Evolutionary conservation across 2,888 invertebrate species (phyloP), one percentile per base, ranked within the genome.

Genomic region (Sarcophaga caerulescens): DNA sequence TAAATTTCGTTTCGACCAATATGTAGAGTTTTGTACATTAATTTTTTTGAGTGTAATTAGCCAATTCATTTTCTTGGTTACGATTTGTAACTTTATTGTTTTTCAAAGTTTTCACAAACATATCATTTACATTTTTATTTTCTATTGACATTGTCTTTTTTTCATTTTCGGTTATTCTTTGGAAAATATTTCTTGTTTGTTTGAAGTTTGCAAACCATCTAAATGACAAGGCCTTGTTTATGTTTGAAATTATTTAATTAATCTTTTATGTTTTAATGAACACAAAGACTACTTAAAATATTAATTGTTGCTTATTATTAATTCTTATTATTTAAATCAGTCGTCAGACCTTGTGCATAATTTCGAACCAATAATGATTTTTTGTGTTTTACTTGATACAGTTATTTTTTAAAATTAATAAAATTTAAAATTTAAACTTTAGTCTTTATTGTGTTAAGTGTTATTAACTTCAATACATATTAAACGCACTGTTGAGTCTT

Each of bases 111-210:
- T 52, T 52, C 52, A 52, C 21, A 52, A n/a, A 52, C 52, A 21
- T 66, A 76, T 57, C 23, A 82, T 68, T 83, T 68, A 68, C 66
- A 47, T 78, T 69, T 73, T 21, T 12, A 35, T 45, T 59, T 66
- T 57, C 73, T 62, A 69, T 69, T 81, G 81, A 81, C 69, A 85
- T 85, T 85, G 81, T 76, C 45, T 81, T 74, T n/a, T 69, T 77
- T 65, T 57, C 35, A 35, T 17, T 69, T 77, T 65, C 2, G 45
- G 70, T 2, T 23, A 23, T 12, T 69, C 25, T 75, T 74, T 75
- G 8, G 12, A 23, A 14, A 63, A 12, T 63, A 14, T 63, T 23
- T 63, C 23, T 63, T 23, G 23, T 63, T 63, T 23, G 23, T 21
- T 63, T 60, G 25, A 3, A 60, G n/a, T 63, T 63, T 25, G 12